phyloP scores from a whole-genome alignment of 2,113 vertebrate species.

The Perca flavescens region DNA sequence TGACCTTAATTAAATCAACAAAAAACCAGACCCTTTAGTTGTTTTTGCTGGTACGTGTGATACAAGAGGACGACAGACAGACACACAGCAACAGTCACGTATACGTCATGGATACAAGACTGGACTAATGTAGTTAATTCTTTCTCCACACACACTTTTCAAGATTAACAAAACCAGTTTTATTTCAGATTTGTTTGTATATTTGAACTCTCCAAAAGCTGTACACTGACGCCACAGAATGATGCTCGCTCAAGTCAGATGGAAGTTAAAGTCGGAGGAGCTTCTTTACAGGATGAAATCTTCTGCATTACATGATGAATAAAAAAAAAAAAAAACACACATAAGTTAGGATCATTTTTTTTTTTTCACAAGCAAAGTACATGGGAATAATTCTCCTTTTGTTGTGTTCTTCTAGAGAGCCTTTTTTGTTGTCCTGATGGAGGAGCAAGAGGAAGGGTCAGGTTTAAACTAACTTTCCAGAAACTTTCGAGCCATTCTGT shows the following conservation, averaged over 20 bases:
- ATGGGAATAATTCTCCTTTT: not conserved
- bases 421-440: not conserved
- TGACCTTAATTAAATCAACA: not conserved
- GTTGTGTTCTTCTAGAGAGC: too few relatives aligned
- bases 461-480: not conserved
- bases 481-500: too few relatives aligned
- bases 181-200: not conserved
- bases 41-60: not conserved
- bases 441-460: not conserved
- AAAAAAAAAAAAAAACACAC: not conserved
- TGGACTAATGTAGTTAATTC: not conserved
- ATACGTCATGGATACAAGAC: not conserved
- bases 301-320: not conserved
- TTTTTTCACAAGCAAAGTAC: not conserved
- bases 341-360: not conserved
- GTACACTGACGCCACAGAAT: not conserved
- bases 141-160: conserved; percentile 6
- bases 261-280: not conserved
- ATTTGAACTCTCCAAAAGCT: not conserved
- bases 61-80: not conserved
- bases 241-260: not conserved
- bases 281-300: not conserved
- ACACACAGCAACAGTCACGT: conserved; percentile 3
- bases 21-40: not conserved
- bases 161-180: conserved; percentile 2